A percentile compares a stretch with the other conserved stretches of the same genome.
phyloP scores from a whole-genome alignment of 1,140 invertebrate species.

The Dreissena rostriformis region DNA sequence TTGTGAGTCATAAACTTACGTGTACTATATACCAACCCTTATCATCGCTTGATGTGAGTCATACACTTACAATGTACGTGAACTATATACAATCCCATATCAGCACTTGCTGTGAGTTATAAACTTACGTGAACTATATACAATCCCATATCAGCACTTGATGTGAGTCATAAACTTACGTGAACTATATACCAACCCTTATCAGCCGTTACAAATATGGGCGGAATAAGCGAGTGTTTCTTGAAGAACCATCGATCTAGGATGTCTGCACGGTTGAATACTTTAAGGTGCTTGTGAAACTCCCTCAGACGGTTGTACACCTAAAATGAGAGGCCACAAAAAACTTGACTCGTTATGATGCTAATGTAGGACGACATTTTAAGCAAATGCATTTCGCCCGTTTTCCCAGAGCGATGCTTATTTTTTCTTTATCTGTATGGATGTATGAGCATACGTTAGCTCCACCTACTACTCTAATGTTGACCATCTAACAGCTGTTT shows the following conservation, averaged over 20 bases:
- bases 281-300: conserved; percentile 68
- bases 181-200: conserved; percentile 54
- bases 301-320: conserved; percentile 71
- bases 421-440: too few species aligned
- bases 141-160: conserved; percentile 54
- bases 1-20: too few species aligned
- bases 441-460: too few species aligned
- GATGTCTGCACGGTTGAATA: conserved; percentile 78
- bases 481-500: too few species aligned
- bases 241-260: conserved; percentile 78
- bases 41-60: too few species aligned
- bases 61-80: background rate
- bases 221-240: conserved; percentile 60
- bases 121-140: conserved; percentile 40
- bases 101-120: background rate
- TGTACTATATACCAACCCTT: too few species aligned
- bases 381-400: too few species aligned
- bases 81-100: background rate
- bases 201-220: conserved; percentile 47
- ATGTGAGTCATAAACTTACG: conserved; percentile 41
- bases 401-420: too few species aligned
- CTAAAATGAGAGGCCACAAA: conserved; percentile 51
- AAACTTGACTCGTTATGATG: too few species aligned
- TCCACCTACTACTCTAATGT: too few species aligned
- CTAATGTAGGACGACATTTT: too few species aligned